Evolutionary conservation across 2,113 vertebrate species (phyloP).

Genomic region (Thamnaconus septentrionalis): DNA sequence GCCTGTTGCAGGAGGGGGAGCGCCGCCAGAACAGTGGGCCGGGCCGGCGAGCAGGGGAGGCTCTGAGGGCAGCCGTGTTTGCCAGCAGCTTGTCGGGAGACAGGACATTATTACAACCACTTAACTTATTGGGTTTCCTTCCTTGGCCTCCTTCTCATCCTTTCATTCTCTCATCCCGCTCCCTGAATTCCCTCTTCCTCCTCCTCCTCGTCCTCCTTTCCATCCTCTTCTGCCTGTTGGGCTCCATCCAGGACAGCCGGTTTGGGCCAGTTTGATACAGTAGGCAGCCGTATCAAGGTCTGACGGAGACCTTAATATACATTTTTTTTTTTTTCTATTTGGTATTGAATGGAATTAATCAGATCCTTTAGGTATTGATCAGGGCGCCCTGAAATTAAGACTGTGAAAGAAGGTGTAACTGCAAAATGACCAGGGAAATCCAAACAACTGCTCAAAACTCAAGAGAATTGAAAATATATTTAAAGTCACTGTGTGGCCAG

Average conservation of each 20-base stretch:
- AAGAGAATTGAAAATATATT: too few relatives aligned
- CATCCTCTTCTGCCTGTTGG: too few relatives aligned
- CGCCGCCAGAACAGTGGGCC: slow-evolving; percentile 60
- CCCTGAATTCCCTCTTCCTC: not conserved
- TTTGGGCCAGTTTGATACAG: not conserved
- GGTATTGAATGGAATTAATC: too few relatives aligned
- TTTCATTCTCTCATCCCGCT: slow-evolving; percentile 1
- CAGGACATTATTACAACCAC: slow-evolving; percentile 75
- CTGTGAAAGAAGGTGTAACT: too few relatives aligned
- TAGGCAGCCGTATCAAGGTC: too few relatives aligned
- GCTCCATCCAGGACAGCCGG: not conserved
- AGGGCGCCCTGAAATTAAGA: too few relatives aligned
- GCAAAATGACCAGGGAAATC: too few relatives aligned
- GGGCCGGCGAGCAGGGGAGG: slow-evolving; percentile 30
- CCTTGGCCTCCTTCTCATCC: slow-evolving; percentile 5
- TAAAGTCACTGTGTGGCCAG: too few relatives aligned
- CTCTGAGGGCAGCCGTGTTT: slow-evolving; percentile 15
- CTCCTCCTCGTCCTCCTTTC: not conserved
- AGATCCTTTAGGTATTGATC: too few relatives aligned
- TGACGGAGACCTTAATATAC: too few relatives aligned
- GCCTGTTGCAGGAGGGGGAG: slow-evolving; percentile 44
- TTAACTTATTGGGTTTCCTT: slow-evolving; percentile 70
- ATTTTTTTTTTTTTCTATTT: too few relatives aligned
- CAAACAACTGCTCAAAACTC: too few relatives aligned
- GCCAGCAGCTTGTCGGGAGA: slow-evolving; percentile 61